A percentile compares a stretch with the other conserved stretches of the same genome.
Conservation (phyloP, 2,888 invertebrate species). For the Chloroclystis v-ata region DNA sequence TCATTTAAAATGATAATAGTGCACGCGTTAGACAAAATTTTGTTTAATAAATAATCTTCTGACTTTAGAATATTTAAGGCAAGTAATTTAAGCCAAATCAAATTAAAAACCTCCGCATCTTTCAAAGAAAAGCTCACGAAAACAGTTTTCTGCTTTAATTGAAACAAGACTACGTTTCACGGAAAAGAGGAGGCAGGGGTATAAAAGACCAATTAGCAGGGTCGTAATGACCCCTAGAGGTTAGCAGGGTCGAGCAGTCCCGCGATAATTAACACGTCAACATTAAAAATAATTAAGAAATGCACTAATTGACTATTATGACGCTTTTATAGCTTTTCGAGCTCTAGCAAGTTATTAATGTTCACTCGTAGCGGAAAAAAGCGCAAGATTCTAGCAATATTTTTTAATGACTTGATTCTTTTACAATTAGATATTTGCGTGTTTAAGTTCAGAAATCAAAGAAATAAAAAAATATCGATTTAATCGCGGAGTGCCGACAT, state of each 20-base stretch:
- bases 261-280: conserved; percentile 3
- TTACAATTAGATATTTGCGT: too few species aligned
- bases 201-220: not conserved
- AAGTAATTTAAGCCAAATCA: too few species aligned
- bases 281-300: conserved; percentile 18
- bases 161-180: not conserved
- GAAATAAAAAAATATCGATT: too few species aligned
- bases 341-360: conserved; percentile 2
- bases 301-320: conserved; percentile 15
- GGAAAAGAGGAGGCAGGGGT: not conserved
- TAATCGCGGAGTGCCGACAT: too few species aligned
- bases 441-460: too few species aligned
- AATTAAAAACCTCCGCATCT: too few species aligned
- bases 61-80: too few species aligned
- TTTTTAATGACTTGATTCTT: too few species aligned
- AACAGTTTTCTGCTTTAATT: not conserved
- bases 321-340: conserved; percentile 1
- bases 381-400: not conserved
- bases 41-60: too few species aligned
- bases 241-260: not conserved
- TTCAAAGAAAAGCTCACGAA: not conserved
- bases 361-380: not conserved
- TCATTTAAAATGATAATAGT: too few species aligned
- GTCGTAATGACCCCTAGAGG: conserved; percentile 1
- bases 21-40: too few species aligned